phyloP scores from a whole-genome alignment of 2,113 vertebrate genomes.

The Plectropomus leopardus region DNA sequence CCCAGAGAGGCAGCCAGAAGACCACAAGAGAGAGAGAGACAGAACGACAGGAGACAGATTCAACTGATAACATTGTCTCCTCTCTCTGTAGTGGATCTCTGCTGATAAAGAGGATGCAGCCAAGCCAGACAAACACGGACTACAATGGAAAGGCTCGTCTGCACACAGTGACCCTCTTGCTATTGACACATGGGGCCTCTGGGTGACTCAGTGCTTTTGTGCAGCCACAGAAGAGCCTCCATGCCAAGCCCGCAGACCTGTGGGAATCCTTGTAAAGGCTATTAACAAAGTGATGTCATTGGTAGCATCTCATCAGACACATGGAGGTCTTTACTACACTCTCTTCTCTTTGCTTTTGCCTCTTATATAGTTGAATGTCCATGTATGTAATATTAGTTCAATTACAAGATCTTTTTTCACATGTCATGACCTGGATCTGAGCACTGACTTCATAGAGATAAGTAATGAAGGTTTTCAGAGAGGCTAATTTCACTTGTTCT shows the following conservation, averaged over 20 bases:
- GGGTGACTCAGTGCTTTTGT: constrained; percentile 69
- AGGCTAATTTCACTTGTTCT: neutral
- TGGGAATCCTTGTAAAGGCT: constrained; percentile 8
- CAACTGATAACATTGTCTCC: constrained; percentile 54
- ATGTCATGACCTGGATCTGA: neutral
- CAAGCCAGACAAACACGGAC: constrained; percentile 38
- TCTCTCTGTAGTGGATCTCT: constrained; percentile 47
- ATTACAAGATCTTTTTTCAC: neutral
- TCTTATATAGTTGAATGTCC: neutral
- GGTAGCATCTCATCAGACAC: neutral
- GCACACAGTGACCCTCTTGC: constrained; percentile 42
- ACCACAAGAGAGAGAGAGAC: neutral
- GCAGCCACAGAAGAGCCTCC: constrained; percentile 17
- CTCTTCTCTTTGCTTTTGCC: neutral
- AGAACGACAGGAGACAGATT: constrained; percentile 35
- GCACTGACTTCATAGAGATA: neutral
- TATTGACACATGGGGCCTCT: constrained; percentile 59
- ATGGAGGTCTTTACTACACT: neutral
- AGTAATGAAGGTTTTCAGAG: too few relatives aligned
- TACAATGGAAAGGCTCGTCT: constrained; percentile 32
- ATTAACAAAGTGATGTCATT: neutral
- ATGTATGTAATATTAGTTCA: too few relatives aligned
- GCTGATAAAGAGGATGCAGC: constrained; percentile 48
- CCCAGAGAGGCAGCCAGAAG: constrained; percentile 29
- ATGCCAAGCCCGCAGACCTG: constrained; percentile 17